Percentiles rank a stretch among this genome's conserved stretches.
Conservation (phyloP, 2,113 vertebrate species). For the Leucosticte australis region DNA sequence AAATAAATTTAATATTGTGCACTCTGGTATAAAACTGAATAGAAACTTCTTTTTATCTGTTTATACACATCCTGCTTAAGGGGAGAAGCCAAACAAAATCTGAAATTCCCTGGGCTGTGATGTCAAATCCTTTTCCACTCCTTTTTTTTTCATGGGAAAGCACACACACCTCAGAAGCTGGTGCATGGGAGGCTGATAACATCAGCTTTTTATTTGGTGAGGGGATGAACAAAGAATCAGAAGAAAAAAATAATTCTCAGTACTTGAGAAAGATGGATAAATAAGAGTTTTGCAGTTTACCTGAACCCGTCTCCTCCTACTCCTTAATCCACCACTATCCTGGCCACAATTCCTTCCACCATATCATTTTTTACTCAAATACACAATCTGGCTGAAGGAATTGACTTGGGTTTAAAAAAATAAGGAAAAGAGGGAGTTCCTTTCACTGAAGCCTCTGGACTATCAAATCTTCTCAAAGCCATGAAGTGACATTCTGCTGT, state of each 20-base stretch:
- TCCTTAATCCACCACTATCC: not conserved
- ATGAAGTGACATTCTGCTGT: not conserved
- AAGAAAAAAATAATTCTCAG: not conserved
- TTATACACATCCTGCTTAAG: not conserved
- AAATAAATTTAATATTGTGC: not conserved
- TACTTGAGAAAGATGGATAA: not conserved
- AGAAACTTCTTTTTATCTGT: not conserved
- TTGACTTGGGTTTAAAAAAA: not conserved
- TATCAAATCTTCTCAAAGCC: not conserved
- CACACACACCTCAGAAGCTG: not conserved
- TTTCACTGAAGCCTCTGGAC: not conserved
- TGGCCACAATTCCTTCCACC: not conserved
- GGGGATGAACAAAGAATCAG: not conserved
- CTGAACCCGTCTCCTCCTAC: not conserved
- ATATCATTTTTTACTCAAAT: not conserved
- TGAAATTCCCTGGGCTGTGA: not conserved
- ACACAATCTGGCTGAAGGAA: not conserved
- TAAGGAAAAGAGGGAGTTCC: not conserved
- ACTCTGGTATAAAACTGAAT: not conserved
- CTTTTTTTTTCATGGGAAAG: not conserved
- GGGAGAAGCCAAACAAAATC: not conserved
- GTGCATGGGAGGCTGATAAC: not conserved
- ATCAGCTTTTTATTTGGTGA: not conserved
- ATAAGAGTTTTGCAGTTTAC: not conserved
- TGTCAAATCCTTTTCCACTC: not conserved